phyloP scores from a whole-genome alignment of 2,888 invertebrate species.

The Sinelater perroti region DNA sequence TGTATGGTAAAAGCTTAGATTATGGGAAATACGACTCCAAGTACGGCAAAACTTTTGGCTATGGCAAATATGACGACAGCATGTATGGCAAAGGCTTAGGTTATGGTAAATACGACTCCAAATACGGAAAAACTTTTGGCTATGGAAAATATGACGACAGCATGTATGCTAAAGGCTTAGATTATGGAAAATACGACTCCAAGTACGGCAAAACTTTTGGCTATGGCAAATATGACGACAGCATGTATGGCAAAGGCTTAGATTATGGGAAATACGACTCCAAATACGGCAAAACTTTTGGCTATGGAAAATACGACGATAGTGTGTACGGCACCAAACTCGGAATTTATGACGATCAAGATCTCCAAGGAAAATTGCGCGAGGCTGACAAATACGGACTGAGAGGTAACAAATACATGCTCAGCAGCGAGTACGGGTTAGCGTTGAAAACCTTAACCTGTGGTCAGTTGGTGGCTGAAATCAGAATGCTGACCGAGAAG shows the following conservation, averaged over 20 bases:
- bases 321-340: too few species aligned
- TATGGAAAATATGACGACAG: not conserved
- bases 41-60: too few species aligned
- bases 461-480: constrained; percentile 12
- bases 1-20: too few species aligned
- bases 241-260: not conserved
- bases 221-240: not conserved
- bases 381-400: not conserved
- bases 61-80: too few species aligned
- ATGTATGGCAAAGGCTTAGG: too few species aligned
- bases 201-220: not conserved
- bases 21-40: too few species aligned
- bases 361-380: too few species aligned
- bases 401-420: not conserved
- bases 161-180: not conserved
- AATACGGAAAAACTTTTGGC: too few species aligned
- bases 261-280: not conserved
- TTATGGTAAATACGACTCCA: too few species aligned
- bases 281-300: too few species aligned
- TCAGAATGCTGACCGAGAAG: not conserved
- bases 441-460: not conserved
- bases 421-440: not conserved
- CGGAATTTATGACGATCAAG: too few species aligned
- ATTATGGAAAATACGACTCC: not conserved
- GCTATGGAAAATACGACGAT: too few species aligned